phyloP scores from a whole-genome alignment of 2,113 vertebrate species.

The Albula goreensis region DNA sequence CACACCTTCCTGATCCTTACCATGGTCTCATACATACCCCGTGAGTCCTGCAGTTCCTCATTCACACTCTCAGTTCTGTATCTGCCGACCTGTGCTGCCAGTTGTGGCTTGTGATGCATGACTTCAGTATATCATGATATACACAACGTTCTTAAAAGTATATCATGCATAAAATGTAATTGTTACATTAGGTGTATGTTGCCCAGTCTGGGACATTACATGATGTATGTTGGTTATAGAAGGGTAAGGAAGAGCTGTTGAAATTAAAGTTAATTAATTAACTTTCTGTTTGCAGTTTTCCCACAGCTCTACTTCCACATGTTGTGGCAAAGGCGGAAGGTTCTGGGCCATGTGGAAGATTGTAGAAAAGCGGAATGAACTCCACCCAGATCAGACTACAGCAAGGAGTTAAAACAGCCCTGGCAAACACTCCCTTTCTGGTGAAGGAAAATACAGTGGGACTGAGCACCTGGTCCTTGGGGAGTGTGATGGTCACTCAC shows the following conservation, averaged over 20 bases:
- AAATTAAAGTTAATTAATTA: not conserved
- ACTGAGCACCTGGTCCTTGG: not conserved
- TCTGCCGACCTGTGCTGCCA: too few species aligned
- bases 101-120: too few species aligned
- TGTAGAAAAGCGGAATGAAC: constrained; percentile 89
- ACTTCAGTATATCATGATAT: too few species aligned
- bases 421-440: constrained; percentile 32
- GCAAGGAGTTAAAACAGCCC: constrained; percentile 30
- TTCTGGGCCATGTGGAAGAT: constrained; percentile 81
- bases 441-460: constrained; percentile 40
- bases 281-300: constrained; percentile 74
- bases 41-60: constrained; percentile 72
- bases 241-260: not conserved
- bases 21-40: constrained; percentile 95
- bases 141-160: too few species aligned
- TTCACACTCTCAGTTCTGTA: too few species aligned
- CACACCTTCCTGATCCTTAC: constrained; percentile 91
- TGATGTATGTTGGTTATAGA: not conserved
- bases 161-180: too few species aligned
- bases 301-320: constrained; percentile 98
- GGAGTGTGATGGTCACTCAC: constrained; percentile 31
- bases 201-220: not conserved
- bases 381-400: constrained; percentile 21
- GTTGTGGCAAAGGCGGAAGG: constrained; percentile 94
- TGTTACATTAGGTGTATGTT: too few species aligned